Percentiles rank a stretch among this genome's conserved stretches.
Conservation (phyloP, 2,888 invertebrate species). For the Yponomeuta plumbellus region DNA sequence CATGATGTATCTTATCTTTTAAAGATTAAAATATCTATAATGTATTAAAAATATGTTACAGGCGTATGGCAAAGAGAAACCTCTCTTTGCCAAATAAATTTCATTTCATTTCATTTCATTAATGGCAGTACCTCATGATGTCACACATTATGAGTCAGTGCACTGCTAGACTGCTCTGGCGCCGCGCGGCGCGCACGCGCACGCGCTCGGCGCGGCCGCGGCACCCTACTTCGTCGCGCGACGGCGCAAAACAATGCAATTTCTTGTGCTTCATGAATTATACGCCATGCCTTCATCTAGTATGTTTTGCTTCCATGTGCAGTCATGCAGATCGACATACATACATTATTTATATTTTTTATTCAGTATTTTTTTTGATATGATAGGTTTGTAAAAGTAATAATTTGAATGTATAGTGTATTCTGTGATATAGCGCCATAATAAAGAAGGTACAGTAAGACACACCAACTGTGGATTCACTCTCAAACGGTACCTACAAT, state of each 20-base stretch:
- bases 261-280: not conserved
- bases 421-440: too few relatives aligned
- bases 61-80: too few relatives aligned
- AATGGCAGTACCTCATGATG: not conserved
- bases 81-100: too few relatives aligned
- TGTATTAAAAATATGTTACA: too few relatives aligned
- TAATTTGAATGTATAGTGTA: too few relatives aligned
- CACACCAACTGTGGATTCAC: too few relatives aligned
- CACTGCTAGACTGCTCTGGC: not conserved
- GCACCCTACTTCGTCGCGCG: not conserved
- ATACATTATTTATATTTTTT: not conserved
- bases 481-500: too few relatives aligned
- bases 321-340: not conserved
- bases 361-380: not conserved
- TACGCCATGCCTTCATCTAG: not conserved
- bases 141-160: not conserved
- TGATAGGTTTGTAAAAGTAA: not conserved
- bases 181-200: not conserved
- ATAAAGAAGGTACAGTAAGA: too few relatives aligned
- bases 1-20: too few relatives aligned
- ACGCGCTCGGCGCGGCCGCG: not conserved
- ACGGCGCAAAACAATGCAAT: not conserved
- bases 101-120: too few relatives aligned
- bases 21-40: too few relatives aligned
- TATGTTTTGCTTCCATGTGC: not conserved